These are phyloP conservation scores for Cactoblastis cactorum DNA, from an alignment of 2,888 invertebrate genomes.

Conservation along the genomic window DNA sequence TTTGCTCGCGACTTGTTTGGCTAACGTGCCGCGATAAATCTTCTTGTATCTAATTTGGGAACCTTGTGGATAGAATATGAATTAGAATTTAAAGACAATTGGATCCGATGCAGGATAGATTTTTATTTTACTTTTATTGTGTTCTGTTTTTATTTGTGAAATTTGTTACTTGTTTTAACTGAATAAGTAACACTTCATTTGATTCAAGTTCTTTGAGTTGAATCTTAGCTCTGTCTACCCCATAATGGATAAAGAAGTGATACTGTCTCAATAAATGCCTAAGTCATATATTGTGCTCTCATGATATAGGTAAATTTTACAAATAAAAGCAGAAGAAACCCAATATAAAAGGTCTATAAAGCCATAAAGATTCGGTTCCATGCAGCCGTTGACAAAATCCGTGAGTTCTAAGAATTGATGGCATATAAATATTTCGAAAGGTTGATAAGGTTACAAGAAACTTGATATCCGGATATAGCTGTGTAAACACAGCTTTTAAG, in stretches of 20 bases:
- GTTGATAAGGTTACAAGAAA: constrained; percentile 47
- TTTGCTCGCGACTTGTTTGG: constrained; percentile 42
- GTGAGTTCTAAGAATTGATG: constrained; percentile 33
- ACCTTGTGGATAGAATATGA: not conserved
- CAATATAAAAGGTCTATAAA: not conserved
- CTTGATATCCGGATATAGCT: constrained; percentile 44
- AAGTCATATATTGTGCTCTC: too few species aligned
- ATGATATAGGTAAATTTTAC: too few species aligned
- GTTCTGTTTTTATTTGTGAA: too few species aligned
- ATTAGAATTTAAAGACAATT: too few species aligned
- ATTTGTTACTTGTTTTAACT: too few species aligned
- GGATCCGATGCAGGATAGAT: too few species aligned
- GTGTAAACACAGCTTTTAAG: constrained; percentile 32
- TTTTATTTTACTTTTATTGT: too few species aligned
- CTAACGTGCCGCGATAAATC: constrained; percentile 34
- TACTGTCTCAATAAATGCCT: too few species aligned
- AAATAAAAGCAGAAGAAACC: not conserved
- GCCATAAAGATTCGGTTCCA: constrained; percentile 14
- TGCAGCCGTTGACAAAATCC: constrained; percentile 24
- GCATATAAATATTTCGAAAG: constrained; percentile 26
- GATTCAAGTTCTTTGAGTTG: too few species aligned
- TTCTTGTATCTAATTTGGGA: constrained; percentile 8
- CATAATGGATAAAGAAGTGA: too few species aligned
- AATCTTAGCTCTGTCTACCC: too few species aligned
- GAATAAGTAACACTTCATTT: too few species aligned